Conservation (phyloP, 2,113 vertebrate genomes). For the Engraulis encrasicolus region DNA sequence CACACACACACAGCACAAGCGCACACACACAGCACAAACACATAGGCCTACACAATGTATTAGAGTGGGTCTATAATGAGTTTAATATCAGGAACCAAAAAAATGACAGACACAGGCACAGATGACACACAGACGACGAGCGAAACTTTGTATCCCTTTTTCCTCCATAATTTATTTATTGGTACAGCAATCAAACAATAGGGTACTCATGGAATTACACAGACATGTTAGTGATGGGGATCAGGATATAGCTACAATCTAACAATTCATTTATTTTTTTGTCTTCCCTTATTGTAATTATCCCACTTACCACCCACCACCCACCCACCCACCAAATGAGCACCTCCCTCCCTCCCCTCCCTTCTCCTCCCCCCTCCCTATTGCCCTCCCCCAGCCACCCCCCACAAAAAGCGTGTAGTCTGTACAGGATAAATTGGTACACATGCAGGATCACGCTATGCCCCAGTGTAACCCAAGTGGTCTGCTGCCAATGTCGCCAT, state of each 20-base stretch:
- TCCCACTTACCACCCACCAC: not conserved
- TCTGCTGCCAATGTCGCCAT: not conserved
- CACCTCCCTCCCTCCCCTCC: conserved; percentile 55
- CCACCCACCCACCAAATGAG: not conserved
- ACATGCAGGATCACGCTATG: conserved; percentile 74
- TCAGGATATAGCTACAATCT: conserved; percentile 63
- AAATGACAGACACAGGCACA: not conserved
- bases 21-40: no score
- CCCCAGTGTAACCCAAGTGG: conserved; percentile 15
- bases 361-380: conserved; percentile 32
- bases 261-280: not conserved
- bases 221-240: conserved; percentile 66
- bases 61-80: no score
- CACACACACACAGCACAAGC: no score
- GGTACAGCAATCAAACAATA: conserved; percentile 62
- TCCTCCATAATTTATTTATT: conserved; percentile 56
- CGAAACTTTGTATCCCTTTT: not conserved
- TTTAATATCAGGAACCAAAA: not conserved
- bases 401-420: conserved; percentile 43
- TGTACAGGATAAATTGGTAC: conserved; percentile 70
- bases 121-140: not conserved
- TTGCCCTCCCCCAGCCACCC: conserved; percentile 37
- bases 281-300: not conserved
- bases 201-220: conserved; percentile 65
- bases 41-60: no score